phyloP scores from a whole-genome alignment of 2,888 invertebrate genomes.

The Melipona bicolor region DNA sequence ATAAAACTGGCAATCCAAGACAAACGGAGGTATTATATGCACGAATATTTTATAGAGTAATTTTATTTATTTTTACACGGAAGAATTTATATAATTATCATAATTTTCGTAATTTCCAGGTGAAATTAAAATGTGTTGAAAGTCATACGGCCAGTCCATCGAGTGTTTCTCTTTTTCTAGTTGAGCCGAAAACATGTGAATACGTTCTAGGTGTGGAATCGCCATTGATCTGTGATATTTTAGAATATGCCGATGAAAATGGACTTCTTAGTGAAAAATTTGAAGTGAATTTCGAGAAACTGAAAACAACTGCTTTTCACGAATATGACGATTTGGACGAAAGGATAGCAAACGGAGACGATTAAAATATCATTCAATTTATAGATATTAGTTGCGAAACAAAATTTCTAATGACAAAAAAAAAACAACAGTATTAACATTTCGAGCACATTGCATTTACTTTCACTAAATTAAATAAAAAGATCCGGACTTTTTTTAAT shows the following conservation, averaged over 20 bases:
- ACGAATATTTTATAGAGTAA: neutral
- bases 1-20: conserved; percentile 91
- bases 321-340: conserved; percentile 76
- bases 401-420: conserved; percentile 16
- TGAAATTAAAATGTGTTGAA: conserved; percentile 91
- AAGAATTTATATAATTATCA: neutral
- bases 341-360: conserved; percentile 80
- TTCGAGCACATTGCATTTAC: conserved; percentile 27
- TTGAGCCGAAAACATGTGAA: conserved; percentile 97
- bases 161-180: conserved; percentile 93
- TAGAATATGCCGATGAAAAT: conserved; percentile 91
- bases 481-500: neutral
- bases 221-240: conserved; percentile 93
- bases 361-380: conserved; percentile 63
- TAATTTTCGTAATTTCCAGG: conserved; percentile 75
- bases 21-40: conserved; percentile 90
- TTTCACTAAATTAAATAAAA: conserved; percentile 26
- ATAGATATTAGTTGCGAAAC: neutral
- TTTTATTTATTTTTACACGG: neutral
- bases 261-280: conserved; percentile 87
- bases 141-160: conserved; percentile 89
- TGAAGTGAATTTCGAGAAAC: conserved; percentile 72
- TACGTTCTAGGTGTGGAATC: conserved; percentile 98
- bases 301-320: conserved; percentile 70
- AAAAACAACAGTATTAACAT: neutral